Evolutionary conservation across 2,797 vertebrate species (phyloP), one percentile per base, ranked within the genome.

Genomic region (Fratercula arctica): DNA sequence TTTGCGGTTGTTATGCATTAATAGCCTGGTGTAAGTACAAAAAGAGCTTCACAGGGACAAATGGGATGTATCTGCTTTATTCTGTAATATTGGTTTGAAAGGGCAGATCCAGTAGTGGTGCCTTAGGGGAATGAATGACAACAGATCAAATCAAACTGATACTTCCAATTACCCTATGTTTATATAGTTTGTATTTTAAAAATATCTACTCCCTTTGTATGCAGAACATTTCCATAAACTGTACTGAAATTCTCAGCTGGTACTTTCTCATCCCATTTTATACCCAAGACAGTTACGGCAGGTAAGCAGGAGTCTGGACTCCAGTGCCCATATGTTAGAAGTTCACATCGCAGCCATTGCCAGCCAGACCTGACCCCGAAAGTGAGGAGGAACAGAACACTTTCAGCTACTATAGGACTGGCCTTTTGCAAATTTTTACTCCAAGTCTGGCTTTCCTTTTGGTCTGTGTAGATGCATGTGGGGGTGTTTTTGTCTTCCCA

Each of bases 1-100:
- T 92, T 89, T 92, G 84, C 86, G 76, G 82, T 85, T 79, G 82
- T 85, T 93, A 51, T 28, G 50, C 23, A 61, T 79, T 56, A 68
- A 66, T 25, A 69, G 37, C 23, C 73, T 88, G 51, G 39, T 81
- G 28, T 54, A 78, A 78, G 41, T 23, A 90, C 48, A 57, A 60
- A 76, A 74, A 66, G 37, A 66, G n/a, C 29, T 85, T 85, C 63
- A 41, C 29, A 48, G 85, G 51, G 37, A 68, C 61, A 72, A 87
- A 73, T 59, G 70, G 59, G 46, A 73, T 53, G 5, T 20, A 46
- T 33, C 68, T 75, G 53, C 18, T 85, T 80, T 77, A 31, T 53
- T 74, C 23, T 9, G 56, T 50, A 29, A 60, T 8, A 43, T 0
- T 5, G 64, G 41, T 51, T 92, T 6, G 7, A 63, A 53, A 68